Base-by-base conservation (phyloP, 2,888 invertebrate genomes). In the Perithous albicinctus region DNA sequence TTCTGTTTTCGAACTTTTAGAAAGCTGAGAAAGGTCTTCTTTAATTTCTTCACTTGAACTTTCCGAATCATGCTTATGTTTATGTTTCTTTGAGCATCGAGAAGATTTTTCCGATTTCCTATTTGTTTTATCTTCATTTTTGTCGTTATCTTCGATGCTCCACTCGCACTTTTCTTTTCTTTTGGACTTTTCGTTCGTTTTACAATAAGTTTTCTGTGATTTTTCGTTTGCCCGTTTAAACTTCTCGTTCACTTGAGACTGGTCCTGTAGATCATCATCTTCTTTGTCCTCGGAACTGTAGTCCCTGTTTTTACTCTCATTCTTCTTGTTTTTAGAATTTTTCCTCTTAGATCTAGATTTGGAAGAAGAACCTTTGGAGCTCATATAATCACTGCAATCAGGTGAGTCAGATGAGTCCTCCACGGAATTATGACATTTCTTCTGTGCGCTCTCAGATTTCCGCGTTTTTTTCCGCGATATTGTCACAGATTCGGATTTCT, bases 241-340 rank as follows among this genome's bases (percentile, higher is more conserved):
- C 2, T 43, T 18, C 20, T 51, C 46, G 29, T 15, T 76, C 43
- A 41, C 74, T 43, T 41, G 12, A 48, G 75, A 20, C 46, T 78
- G 15, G 7, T 75, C 56, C 72, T 84, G 5, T 72, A 74, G n/a
- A 82, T 82, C 29, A 72, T 86, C 38, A 61, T 77, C 63, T 83
- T 80, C 26, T 78, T 82, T 1, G 38, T 46, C n/a, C 46, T 82
- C 59, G 59, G 77, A 29, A 64, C 63, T n/a, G 67, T 64, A 26
- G 23, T 72, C 15, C 8, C 8, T 48, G n/a, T 15, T 54, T 56
- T 46, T 73, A 10, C 51, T 83, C 43, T 20, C 76, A 64, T 48
- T 61, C 2, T 32, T 85, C 84, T 74, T 67, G 79, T 82, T 41
- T 35, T 8, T 85, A 20, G 15, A 61, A 51, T 23, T 72, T 78